Percentiles rank a stretch among this genome's conserved stretches.
phyloP scores from a whole-genome alignment of 2,797 vertebrate genomes.

The Rallus crepitans region DNA sequence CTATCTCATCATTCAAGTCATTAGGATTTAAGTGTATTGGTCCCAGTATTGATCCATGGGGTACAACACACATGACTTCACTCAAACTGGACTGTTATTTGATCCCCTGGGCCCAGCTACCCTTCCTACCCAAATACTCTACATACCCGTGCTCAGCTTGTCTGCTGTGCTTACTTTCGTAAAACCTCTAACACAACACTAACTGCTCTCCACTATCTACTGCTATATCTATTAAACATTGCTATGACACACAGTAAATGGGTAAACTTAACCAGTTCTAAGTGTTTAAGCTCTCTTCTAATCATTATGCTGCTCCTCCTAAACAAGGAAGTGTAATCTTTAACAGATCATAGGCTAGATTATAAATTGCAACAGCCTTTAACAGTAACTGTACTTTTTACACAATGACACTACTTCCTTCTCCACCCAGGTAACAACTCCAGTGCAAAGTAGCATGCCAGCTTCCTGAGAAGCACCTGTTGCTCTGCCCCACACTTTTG shows the following conservation, averaged over 20 bases:
- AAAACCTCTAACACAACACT: background rate
- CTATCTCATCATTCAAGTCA: background rate
- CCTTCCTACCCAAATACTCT: background rate
- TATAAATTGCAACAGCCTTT: background rate
- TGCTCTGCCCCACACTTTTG: background rate
- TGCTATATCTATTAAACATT: background rate
- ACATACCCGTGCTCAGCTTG: background rate
- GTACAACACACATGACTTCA: background rate
- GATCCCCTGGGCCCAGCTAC: background rate
- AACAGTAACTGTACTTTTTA: background rate
- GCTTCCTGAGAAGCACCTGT: background rate
- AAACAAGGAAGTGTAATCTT: background rate
- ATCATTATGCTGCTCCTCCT: background rate
- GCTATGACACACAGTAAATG: background rate
- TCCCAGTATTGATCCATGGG: background rate
- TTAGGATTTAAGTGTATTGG: background rate
- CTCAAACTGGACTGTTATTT: background rate
- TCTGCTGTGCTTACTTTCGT: background rate
- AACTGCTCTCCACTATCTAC: background rate
- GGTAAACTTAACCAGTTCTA: background rate
- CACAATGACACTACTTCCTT: background rate
- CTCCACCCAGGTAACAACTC: background rate
- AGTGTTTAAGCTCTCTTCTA: background rate
- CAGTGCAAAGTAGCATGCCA: background rate
- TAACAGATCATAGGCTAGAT: background rate